Conservation (phyloP, 2,113 vertebrate genomes). For the Nycticorax nycticorax region DNA sequence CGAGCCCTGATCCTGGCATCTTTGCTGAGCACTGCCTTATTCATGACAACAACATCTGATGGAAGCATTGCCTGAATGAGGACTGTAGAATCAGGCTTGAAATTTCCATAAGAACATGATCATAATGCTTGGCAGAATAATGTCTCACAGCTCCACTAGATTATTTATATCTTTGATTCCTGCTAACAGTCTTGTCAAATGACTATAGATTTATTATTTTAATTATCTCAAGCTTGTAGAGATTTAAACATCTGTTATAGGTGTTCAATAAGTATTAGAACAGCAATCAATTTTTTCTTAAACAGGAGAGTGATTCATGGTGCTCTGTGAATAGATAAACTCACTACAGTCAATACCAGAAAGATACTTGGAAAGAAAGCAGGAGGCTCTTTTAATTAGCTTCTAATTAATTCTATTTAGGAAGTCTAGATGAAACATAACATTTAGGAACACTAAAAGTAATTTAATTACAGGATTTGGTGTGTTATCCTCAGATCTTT, state of each 20-base stretch:
- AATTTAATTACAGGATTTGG: conserved; percentile 57
- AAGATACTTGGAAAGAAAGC: conserved; percentile 35
- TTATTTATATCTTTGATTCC: conserved; percentile 65
- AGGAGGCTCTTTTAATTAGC: conserved; percentile 59
- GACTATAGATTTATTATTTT: conserved; percentile 75
- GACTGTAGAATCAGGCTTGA: background rate
- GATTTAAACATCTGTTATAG: conserved; percentile 76
- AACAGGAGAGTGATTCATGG: conserved; percentile 60
- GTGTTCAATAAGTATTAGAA: conserved; percentile 76
- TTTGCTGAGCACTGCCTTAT: background rate
- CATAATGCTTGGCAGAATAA: background rate
- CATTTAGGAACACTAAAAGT: conserved; percentile 34
- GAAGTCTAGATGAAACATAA: conserved; percentile 45
- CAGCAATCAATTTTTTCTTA: conserved; percentile 72
- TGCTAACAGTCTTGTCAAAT: conserved; percentile 60
- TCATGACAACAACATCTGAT: background rate
- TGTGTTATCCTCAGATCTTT: conserved; percentile 26
- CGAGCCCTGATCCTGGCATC: background rate
- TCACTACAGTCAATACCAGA: conserved; percentile 5
- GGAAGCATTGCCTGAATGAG: background rate
- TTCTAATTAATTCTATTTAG: conserved; percentile 60
- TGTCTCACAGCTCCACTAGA: background rate
- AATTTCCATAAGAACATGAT: background rate
- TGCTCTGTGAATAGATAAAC: conserved; percentile 49
- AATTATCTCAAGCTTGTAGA: conserved; percentile 70